Base-by-base conservation (phyloP, 2,113 vertebrate species). In the Conger conger region DNA sequence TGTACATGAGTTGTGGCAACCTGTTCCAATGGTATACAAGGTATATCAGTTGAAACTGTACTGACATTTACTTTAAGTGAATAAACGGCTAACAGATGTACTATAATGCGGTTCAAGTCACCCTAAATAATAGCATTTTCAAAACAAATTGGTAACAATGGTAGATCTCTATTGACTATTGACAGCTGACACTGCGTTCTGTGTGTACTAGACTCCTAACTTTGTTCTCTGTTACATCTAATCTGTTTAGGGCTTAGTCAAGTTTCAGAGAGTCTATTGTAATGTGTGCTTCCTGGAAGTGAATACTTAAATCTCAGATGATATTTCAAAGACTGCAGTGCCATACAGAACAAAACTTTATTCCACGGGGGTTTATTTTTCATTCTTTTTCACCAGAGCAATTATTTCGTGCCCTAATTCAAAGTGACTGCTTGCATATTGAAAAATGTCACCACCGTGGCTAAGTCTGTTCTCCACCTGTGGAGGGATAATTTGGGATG, bases 341-440 rank as follows among this genome's bases (percentile, higher is more conserved):
- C 15, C 42, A 76, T 68, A 76, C 6, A 11, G 37, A 33, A 83
- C 42, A 27, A 82, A 40, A 82, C 36, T 68, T 63, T 82, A 82
- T 76, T 76, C 38, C 40, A 18, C 27, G 18, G 57, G 27, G 17
- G 36, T 38, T 83, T 73, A 42, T 37, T 73, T n/a, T 83, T 54
- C 37, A 38, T n/a, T 37, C 13, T 50, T 78, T 78, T 84, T 78
- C 30, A 37, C 18, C 83, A 15, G 18, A 36, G 45, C 42, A 36
- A 54, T 78, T 79, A 78, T 78, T 78, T 54, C 23, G 11, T 54
- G 83, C 50, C 77, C 40, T 76, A 79, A 35, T 57, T 57, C 83
- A 78, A 83, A 83, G 68, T 83, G n/a, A 83, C 42, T 35, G 73
- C 35, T 4, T 13, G 8, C 73, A 42, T 78, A 50, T 76, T 13